Evolutionary conservation across 2,113 vertebrate genomes (phyloP).

Genomic region (Chunga burmeisteri): DNA sequence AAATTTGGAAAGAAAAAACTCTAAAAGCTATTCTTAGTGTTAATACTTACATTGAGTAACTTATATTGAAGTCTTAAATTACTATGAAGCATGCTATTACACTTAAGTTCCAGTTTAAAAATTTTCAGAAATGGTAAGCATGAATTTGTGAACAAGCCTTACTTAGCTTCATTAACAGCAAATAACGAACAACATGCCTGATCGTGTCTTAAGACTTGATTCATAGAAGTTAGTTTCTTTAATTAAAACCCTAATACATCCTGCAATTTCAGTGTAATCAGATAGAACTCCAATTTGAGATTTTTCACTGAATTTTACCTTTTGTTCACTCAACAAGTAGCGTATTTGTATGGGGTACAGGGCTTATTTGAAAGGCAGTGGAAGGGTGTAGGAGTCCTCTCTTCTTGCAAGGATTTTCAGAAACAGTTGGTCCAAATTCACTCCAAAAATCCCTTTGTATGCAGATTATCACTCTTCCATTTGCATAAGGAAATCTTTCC

Average conservation of each 20-base stretch:
- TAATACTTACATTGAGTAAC: slow-evolving; percentile 20
- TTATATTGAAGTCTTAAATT: slow-evolving; percentile 31
- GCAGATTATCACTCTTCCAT: background rate
- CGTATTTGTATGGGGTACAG: background rate
- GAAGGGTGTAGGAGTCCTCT: background rate
- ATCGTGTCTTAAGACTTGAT: background rate
- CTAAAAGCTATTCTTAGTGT: background rate
- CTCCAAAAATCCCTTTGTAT: slow-evolving; percentile 10
- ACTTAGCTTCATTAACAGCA: slow-evolving; percentile 12
- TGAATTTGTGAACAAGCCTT: background rate
- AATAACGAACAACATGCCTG: background rate
- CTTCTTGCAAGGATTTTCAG: background rate
- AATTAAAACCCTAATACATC: background rate
- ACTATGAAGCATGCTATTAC: slow-evolving; percentile 29
- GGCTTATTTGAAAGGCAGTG: background rate
- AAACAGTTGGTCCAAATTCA: background rate
- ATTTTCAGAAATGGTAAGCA: slow-evolving; percentile 23
- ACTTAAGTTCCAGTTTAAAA: slow-evolving; percentile 36
- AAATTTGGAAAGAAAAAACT: background rate
- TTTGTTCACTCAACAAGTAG: background rate
- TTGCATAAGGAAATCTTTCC: slow-evolving; percentile 2
- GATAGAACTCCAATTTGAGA: background rate
- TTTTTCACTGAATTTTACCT: background rate
- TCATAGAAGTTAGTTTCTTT: background rate
- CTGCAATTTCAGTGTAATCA: background rate